phyloP scores from a whole-genome alignment of 2,888 invertebrate species.

The Brenthis daphne region DNA sequence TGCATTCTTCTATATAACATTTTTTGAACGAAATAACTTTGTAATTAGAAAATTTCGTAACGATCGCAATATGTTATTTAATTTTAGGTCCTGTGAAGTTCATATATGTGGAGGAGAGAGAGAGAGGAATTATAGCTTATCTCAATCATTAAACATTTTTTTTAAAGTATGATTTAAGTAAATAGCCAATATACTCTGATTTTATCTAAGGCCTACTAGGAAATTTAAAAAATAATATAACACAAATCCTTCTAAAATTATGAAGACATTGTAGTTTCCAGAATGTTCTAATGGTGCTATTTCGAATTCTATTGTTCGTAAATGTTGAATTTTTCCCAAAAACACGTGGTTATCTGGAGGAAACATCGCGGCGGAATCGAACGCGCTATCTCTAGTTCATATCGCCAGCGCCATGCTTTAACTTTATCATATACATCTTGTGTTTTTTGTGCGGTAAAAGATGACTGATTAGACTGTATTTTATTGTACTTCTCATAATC shows the following conservation, averaged over 20 bases:
- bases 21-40: too few species aligned
- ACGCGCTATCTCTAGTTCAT: slow-evolving; percentile 61
- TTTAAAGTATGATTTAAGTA: too few species aligned
- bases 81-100: too few species aligned
- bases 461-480: slow-evolving; percentile 45
- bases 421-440: slow-evolving; percentile 47
- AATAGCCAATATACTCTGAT: too few species aligned
- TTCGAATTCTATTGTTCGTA: slow-evolving; percentile 55
- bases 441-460: slow-evolving; percentile 46
- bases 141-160: too few species aligned
- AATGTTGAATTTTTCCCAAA: slow-evolving; percentile 57
- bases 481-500: not conserved
- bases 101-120: too few species aligned
- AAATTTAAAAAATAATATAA: not conserved
- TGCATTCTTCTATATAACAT: too few species aligned
- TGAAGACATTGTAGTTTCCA: slow-evolving; percentile 14
- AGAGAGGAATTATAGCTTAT: too few species aligned
- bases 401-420: slow-evolving; percentile 57
- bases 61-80: too few species aligned
- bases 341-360: slow-evolving; percentile 64
- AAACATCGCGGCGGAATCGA: slow-evolving; percentile 70
- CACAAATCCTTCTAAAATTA: not conserved
- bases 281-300: slow-evolving; percentile 24
- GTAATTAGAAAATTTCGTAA: too few species aligned
- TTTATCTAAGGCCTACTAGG: too few species aligned